Base-by-base conservation (phyloP, 2,888 invertebrate genomes). In the Thecophora atra region DNA sequence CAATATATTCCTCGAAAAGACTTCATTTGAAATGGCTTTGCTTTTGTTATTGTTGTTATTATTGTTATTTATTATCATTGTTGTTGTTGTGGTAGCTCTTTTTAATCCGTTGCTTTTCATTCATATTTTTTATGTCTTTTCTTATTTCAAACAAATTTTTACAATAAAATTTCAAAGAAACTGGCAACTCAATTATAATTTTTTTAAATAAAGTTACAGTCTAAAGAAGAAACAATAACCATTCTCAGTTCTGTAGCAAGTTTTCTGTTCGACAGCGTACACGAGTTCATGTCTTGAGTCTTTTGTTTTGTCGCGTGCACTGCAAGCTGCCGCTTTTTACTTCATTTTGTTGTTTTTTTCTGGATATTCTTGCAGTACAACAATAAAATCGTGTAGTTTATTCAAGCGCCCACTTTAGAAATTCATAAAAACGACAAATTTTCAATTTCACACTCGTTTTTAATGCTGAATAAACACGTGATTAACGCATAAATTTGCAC, bases 401-500 rank as follows among this genome's bases (percentile, higher is more conserved):
- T 70, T 37, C 13, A 56, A 17, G 4, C 70, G 62, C 70, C 70
- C 70, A 70, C 63, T 24, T 63, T 3, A 28, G 11, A 37, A 62
- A 70, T 70, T 70, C 63, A 63, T 63, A 62, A 63, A 70, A 63
- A 37, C 21, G 70, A 70, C 70, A 70, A 70, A 70, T 70, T 62
- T 70, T 51, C 67, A 72, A 72, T 72, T 72, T 72, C 72, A 72
- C 72, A 67, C 67, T 63, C 37, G 54, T 17, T 42, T 71, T 63
- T 65, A 65, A 65, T 65, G 71, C 52, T 42, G 52, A 51, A 63
- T 51, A 70, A 63, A 63, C 62, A 58, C 67, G 68, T 58, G 68
- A 65, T 73, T 68, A 73, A 68, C 71, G 64, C 71, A 73, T 73
- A 73, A 73, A 73, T 73, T 73, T 28, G 37, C 66, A 63, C 54